phyloP scores from a whole-genome alignment of 2,113 vertebrate species.

The Elachura formosa region DNA sequence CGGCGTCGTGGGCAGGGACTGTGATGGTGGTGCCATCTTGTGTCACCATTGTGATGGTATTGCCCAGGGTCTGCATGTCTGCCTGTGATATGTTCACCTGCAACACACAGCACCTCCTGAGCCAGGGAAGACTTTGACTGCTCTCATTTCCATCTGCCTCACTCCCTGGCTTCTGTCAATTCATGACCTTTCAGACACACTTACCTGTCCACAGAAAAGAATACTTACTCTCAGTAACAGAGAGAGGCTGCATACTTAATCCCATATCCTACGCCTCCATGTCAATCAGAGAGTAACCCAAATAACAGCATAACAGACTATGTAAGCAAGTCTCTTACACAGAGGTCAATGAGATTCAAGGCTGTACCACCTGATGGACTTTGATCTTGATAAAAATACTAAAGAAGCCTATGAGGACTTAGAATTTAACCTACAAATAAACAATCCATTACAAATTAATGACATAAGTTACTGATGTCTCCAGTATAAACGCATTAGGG shows the following conservation, averaged over 20 bases:
- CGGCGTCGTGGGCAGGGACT: constrained; percentile 89
- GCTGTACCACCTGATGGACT: background rate
- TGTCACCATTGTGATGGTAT: constrained; percentile 97
- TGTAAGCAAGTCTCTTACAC: background rate
- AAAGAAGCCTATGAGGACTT: background rate
- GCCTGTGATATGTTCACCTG: constrained; percentile 95
- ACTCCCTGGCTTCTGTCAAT: background rate
- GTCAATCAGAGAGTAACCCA: background rate
- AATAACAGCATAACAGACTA: background rate
- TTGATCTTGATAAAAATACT: background rate
- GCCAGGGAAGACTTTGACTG: background rate
- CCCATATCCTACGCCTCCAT: background rate
- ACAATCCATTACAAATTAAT: background rate
- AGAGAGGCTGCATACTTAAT: background rate
- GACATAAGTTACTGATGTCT: background rate
- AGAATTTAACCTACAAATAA: constrained; percentile 1
- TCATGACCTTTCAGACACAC: background rate
- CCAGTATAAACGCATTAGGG: background rate
- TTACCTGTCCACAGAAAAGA: background rate
- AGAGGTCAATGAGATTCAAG: background rate
- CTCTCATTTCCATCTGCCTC: background rate
- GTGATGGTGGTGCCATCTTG: constrained; percentile 98
- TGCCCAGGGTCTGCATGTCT: constrained; percentile 91
- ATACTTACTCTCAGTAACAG: background rate
- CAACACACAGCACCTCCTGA: constrained; percentile 36